Conservation (phyloP, 2,113 vertebrate species). For the Syrmaticus mikado region DNA sequence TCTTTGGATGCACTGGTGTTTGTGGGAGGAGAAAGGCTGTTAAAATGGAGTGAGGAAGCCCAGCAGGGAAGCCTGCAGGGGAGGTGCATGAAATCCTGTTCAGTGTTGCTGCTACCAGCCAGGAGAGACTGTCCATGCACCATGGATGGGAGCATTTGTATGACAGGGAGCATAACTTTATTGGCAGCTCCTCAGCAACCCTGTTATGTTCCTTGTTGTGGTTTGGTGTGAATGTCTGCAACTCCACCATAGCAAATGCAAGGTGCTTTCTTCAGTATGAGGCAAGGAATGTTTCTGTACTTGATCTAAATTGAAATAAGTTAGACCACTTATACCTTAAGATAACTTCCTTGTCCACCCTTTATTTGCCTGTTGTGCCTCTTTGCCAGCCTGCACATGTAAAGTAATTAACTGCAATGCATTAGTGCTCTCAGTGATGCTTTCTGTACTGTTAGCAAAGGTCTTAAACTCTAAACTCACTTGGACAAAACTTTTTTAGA, state of each 20-base stretch:
- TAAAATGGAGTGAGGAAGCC: neutral
- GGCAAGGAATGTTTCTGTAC: neutral
- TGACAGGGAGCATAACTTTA: neutral
- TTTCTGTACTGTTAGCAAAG: neutral
- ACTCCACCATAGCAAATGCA: neutral
- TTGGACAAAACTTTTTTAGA: neutral
- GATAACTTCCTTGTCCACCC: neutral
- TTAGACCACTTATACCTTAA: neutral
- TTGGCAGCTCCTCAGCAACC: neutral
- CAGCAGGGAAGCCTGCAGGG: neutral
- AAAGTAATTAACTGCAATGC: neutral
- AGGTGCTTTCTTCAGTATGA: neutral
- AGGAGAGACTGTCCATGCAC: neutral
- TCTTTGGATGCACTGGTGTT: neutral
- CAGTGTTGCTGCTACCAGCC: neutral
- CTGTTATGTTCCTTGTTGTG: neutral
- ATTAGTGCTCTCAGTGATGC: neutral
- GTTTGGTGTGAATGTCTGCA: neutral
- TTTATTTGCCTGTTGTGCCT: neutral
- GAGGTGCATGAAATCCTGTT: neutral
- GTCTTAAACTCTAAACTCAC: neutral
- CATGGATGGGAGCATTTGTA: accelerated
- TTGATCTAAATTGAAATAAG: neutral
- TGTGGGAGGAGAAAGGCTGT: neutral
- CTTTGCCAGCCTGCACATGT: neutral